Percentiles rank a stretch among this genome's conserved stretches.
phyloP scores from a whole-genome alignment of 2,797 vertebrate species.

The Muraenolepis orangiensis region DNA sequence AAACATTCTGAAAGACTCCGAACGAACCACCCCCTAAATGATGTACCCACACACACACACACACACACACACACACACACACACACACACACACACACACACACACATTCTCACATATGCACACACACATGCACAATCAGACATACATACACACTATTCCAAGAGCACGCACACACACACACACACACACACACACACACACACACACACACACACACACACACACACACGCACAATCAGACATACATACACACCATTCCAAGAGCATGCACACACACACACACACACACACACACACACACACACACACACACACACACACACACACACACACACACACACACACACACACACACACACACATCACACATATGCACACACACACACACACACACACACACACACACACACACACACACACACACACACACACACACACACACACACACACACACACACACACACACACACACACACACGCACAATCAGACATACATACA shows the following conservation, averaged over 20 bases:
- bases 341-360: too few species aligned
- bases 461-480: background rate
- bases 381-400: too few species aligned
- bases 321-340: slow-evolving; percentile 22
- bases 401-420: slow-evolving; percentile 9
- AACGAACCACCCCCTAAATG: slow-evolving; percentile 30
- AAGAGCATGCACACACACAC: background rate
- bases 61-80: background rate
- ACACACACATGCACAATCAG: slow-evolving; percentile 1
- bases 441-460: background rate
- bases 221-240: background rate
- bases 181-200: slow-evolving; percentile 11
- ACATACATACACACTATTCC: too few species aligned
- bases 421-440: background rate
- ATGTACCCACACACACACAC: slow-evolving; percentile 15
- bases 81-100: background rate
- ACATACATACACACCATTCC: background rate
- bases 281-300: background rate
- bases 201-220: slow-evolving; percentile 16
- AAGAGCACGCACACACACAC: slow-evolving; percentile 13
- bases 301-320: slow-evolving; percentile 3
- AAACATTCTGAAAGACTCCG: slow-evolving; percentile 35
- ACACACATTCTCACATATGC: background rate
- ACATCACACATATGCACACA: too few species aligned
- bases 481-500: slow-evolving; percentile 2